Percentiles rank a stretch among this genome's conserved stretches.
These are phyloP conservation scores for Heliornis fulica DNA, from an alignment of 2,113 vertebrate genomes.

Conservation along the genomic window DNA sequence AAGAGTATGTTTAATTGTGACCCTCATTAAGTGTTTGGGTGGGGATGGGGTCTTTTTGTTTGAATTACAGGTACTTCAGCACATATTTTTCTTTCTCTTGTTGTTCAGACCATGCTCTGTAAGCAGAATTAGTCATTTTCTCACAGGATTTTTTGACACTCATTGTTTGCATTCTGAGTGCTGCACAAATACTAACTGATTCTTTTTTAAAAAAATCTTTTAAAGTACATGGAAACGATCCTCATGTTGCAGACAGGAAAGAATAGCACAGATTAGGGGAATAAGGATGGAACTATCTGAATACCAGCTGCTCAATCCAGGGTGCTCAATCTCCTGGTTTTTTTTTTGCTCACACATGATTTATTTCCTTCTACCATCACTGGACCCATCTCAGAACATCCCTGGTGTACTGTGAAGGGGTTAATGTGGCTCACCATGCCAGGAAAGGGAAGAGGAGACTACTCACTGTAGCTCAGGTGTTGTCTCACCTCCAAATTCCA, in stretches of 20 bases:
- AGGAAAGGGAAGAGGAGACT: not conserved
- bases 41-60: not conserved
- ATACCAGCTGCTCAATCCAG: not conserved
- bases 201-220: not conserved
- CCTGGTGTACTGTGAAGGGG: not conserved
- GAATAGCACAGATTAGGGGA: not conserved
- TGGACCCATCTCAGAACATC: not conserved
- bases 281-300: not conserved
- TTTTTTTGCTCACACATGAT: not conserved
- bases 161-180: not conserved
- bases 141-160: not conserved
- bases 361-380: not conserved
- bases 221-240: not conserved
- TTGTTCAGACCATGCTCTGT: not conserved
- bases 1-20: not conserved
- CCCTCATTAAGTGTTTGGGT: not conserved
- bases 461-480: not conserved
- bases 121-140: not conserved
- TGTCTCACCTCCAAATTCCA: not conserved
- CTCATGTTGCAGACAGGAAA: not conserved
- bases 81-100: not conserved
- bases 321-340: not conserved
- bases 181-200: not conserved
- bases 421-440: not conserved
- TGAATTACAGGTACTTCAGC: not conserved